Percentiles rank a stretch among this genome's conserved stretches.
Conservation (phyloP, 1,140 invertebrate genomes). For the Agrilus planipennis region DNA sequence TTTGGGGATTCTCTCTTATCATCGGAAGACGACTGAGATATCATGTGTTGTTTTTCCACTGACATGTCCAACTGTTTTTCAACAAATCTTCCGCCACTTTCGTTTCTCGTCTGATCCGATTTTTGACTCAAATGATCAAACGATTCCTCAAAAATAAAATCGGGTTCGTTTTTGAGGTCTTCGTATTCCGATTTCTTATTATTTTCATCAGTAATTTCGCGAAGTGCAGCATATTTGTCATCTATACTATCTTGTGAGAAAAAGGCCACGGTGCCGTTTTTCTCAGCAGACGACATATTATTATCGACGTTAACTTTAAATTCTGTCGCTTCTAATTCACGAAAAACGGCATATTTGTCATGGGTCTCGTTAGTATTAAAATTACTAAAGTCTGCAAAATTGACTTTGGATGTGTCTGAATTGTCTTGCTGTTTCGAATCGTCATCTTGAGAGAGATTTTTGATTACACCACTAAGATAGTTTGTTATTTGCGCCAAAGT, state of each 20-base stretch:
- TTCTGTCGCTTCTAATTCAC: too few relatives aligned
- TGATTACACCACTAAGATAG: constrained; percentile 56
- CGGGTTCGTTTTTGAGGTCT: constrained; percentile 15
- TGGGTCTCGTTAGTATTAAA: constrained; percentile 42
- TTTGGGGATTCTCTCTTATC: constrained; percentile 7
- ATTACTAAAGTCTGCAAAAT: constrained; percentile 48
- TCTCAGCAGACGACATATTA: too few relatives aligned
- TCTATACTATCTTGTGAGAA: too few relatives aligned
- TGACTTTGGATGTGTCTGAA: neutral
- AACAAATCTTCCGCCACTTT: constrained; percentile 18
- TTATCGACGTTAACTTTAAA: too few relatives aligned
- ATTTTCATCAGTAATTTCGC: constrained; percentile 48
- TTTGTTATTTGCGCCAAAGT: constrained; percentile 72
- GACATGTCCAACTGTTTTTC: constrained; percentile 20
- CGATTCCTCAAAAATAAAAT: constrained; percentile 35
- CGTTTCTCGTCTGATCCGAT: constrained; percentile 25
- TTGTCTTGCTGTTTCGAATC: neutral
- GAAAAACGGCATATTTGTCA: constrained; percentile 74
- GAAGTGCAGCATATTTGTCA: constrained; percentile 56
- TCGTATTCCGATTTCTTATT: constrained; percentile 34
- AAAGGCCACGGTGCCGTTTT: too few relatives aligned
- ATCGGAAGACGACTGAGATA: neutral
- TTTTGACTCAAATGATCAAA: constrained; percentile 9
- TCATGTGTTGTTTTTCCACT: constrained; percentile 6
- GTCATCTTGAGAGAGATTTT: constrained; percentile 27